Evolutionary conservation across 2,113 vertebrate genomes (phyloP).

Genomic region (Myiagra hebetior): DNA sequence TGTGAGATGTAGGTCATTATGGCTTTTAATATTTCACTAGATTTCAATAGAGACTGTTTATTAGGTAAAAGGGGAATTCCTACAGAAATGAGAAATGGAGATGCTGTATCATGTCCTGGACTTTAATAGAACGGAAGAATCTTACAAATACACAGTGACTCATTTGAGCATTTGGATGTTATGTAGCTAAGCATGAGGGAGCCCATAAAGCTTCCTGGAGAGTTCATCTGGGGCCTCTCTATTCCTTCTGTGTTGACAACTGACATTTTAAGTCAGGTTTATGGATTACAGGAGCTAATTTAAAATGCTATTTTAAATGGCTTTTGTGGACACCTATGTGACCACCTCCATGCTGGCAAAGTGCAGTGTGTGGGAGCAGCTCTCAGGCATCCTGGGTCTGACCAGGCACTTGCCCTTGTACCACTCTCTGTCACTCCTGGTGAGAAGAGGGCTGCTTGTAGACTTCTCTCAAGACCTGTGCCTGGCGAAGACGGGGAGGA

Average conservation of each 20-base stretch:
- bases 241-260: background rate
- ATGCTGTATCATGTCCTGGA: background rate
- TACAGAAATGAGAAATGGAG: slow-evolving; percentile 34
- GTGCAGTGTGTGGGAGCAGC: accelerated
- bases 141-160: background rate
- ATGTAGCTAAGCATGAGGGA: background rate
- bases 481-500: background rate
- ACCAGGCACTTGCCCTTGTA: background rate
- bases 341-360: background rate
- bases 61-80: slow-evolving; percentile 53
- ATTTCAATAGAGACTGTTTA: slow-evolving; percentile 69
- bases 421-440: background rate
- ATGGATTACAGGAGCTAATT: background rate
- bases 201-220: background rate
- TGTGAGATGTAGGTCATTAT: slow-evolving; percentile 14
- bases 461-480: background rate
- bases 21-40: slow-evolving; percentile 68
- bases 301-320: background rate
- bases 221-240: background rate
- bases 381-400: background rate
- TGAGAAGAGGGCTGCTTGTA: background rate
- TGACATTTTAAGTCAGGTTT: background rate
- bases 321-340: background rate
- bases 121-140: background rate
- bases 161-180: background rate